phyloP scores from a whole-genome alignment of 2,888 invertebrate genomes.

The Anthoptus insignis region DNA sequence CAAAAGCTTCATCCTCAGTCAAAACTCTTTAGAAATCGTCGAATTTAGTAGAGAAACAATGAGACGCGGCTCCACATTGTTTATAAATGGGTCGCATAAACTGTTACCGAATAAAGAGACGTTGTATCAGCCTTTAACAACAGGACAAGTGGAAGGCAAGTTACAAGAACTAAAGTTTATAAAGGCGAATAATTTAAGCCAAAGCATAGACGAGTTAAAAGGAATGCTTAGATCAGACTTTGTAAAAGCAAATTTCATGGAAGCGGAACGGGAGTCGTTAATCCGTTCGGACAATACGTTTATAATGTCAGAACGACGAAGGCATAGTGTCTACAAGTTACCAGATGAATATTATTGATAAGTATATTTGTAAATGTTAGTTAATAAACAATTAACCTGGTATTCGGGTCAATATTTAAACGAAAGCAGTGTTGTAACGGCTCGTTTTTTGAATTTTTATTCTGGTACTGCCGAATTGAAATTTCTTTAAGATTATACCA shows the following conservation, averaged over 20 bases:
- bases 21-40: slow-evolving; percentile 91
- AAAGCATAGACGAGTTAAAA: slow-evolving; percentile 68
- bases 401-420: slow-evolving; percentile 1
- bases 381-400: slow-evolving; percentile 11
- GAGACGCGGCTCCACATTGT: slow-evolving; percentile 88
- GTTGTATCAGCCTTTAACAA: slow-evolving; percentile 14
- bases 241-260: slow-evolving; percentile 66
- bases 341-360: slow-evolving; percentile 54
- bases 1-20: slow-evolving; percentile 90
- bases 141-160: slow-evolving; percentile 47
- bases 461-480: neutral
- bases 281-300: slow-evolving; percentile 75
- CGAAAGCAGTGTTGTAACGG: slow-evolving; percentile 16
- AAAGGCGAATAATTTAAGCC: slow-evolving; percentile 57
- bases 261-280: slow-evolving; percentile 70
- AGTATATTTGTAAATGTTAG: neutral
- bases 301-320: slow-evolving; percentile 70
- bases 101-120: slow-evolving; percentile 84
- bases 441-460: neutral
- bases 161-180: slow-evolving; percentile 64
- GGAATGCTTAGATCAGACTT: slow-evolving; percentile 65
- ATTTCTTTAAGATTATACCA: neutral
- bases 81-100: slow-evolving; percentile 87
- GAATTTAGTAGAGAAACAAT: slow-evolving; percentile 92
- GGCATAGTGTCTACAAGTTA: slow-evolving; percentile 62